A percentile compares a stretch with the other conserved stretches of the same genome.
phyloP scores from a whole-genome alignment of 2,113 vertebrate species.

The Steatornis caripensis region DNA sequence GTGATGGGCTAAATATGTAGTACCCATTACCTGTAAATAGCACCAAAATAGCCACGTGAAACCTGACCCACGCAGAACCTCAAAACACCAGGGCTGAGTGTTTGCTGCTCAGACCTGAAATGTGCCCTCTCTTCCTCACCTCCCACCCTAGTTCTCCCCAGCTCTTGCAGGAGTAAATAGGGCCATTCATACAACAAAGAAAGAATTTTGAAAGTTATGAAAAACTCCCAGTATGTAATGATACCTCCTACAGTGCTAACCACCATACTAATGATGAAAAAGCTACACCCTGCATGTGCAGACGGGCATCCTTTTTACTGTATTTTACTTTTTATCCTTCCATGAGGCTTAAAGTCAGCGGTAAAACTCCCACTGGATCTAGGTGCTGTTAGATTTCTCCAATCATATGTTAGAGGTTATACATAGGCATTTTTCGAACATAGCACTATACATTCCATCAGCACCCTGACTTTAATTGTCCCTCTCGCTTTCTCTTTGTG shows the following conservation, averaged over 20 bases:
- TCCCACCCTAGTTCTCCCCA: background rate
- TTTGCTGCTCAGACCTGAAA: background rate
- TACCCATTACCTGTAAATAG: background rate
- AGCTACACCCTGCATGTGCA: background rate
- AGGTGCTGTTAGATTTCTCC: background rate
- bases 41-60: constrained; percentile 12
- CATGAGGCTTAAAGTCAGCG: background rate
- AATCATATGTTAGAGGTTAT: background rate
- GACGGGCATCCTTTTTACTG: background rate
- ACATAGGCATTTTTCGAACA: background rate
- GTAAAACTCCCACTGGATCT: background rate
- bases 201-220: constrained; percentile 24
- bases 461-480: background rate
- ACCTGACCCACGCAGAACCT: background rate
- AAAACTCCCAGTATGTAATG: constrained; percentile 6
- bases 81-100: background rate
- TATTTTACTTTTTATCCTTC: background rate
- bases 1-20: background rate
- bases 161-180: background rate
- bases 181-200: constrained; percentile 15
- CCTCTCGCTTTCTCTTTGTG: background rate
- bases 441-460: background rate
- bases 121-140: background rate
- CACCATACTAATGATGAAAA: background rate
- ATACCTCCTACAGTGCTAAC: constrained; percentile 36